Evolutionary conservation across 1,140 invertebrate genomes (phyloP), one percentile per base, ranked within the genome.

Genomic region (Drosophila chauvacae): DNA sequence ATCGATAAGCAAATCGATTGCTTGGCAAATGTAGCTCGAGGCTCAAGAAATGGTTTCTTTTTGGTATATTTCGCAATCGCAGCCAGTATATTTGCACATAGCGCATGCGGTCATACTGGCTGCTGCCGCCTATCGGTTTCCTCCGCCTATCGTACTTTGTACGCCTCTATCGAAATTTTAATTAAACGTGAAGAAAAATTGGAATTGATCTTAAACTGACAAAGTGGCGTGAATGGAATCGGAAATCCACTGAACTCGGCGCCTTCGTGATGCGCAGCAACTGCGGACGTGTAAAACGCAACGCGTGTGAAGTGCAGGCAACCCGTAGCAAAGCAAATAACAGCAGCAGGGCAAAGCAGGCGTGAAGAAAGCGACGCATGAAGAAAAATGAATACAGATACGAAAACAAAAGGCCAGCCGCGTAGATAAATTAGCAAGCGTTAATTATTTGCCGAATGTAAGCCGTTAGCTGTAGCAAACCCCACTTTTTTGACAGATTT

Each of bases 401-500:
- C 58, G 48, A 69, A 72, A 72, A 60, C 63, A 62, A 76, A 80
- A 66, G 72, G 64, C 65, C 71, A 84, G 62, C 65, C 77, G 62
- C 69, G 72, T 53, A 64, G 66, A 68, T 80, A 85, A 82, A 77
- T 68, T 85, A 73, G 66, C 71, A 48, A 84, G 55, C 79, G 80
- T 63, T 85, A 50, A 85, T 76, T 60, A 72, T 80, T 72, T 85
- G 61, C 70, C 44, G 81, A 87, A 76, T 66, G 82, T 86, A 87
- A 86, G 82, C 73, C 47, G 50, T 65, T 60, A 60, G 60, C 68
- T 79, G 35, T 30, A 62, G 28, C 30, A 63, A 65, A 77, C 57
- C 65, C 48, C 39, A 64, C 60, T 69, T 69, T 69, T 71, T 53
- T 37, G 20, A 37, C 30, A 62, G 53, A 62, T 69, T 82, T 77